These are phyloP conservation scores for Aricia agestis DNA, from an alignment of 1,140 invertebrate species.

Conservation along the genomic window DNA sequence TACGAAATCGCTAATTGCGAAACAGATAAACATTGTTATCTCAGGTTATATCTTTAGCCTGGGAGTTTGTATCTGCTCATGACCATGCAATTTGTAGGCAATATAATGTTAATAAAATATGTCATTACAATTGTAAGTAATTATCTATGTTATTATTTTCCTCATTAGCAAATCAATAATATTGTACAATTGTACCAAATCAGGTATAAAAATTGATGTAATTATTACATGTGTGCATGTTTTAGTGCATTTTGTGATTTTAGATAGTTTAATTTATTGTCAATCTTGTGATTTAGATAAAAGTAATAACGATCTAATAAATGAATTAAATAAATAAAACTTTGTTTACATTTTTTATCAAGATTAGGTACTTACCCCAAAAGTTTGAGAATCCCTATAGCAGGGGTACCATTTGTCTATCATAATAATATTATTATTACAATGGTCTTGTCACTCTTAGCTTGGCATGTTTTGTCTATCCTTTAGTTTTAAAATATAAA, in stretches of 20 bases:
- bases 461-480: too few species aligned
- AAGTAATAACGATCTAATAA: slow-evolving; percentile 60
- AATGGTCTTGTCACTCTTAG: too few species aligned
- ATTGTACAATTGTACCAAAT: slow-evolving; percentile 67
- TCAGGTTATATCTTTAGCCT: slow-evolving; percentile 22
- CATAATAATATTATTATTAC: too few species aligned
- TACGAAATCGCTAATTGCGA: not conserved
- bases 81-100: slow-evolving; percentile 60
- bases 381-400: too few species aligned
- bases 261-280: slow-evolving; percentile 75
- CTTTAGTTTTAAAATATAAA: too few species aligned
- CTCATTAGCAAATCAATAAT: slow-evolving; percentile 49
- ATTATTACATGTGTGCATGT: slow-evolving; percentile 73
- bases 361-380: not conserved
- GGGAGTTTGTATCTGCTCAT: slow-evolving; percentile 38
- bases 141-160: slow-evolving; percentile 40
- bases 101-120: slow-evolving; percentile 51
- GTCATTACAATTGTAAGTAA: slow-evolving; percentile 18
- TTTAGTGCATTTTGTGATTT: slow-evolving; percentile 77
- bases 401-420: too few species aligned
- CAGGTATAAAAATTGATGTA: slow-evolving; percentile 67
- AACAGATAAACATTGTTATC: slow-evolving; percentile 9
- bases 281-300: slow-evolving; percentile 75
- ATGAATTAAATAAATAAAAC: slow-evolving; percentile 44
- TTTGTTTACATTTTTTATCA: slow-evolving; percentile 4